A percentile compares a stretch with the other conserved stretches of the same genome.
These are phyloP conservation scores for Toxonevra muliebris DNA, from an alignment of 2,888 invertebrate species.

Conservation along the genomic window DNA sequence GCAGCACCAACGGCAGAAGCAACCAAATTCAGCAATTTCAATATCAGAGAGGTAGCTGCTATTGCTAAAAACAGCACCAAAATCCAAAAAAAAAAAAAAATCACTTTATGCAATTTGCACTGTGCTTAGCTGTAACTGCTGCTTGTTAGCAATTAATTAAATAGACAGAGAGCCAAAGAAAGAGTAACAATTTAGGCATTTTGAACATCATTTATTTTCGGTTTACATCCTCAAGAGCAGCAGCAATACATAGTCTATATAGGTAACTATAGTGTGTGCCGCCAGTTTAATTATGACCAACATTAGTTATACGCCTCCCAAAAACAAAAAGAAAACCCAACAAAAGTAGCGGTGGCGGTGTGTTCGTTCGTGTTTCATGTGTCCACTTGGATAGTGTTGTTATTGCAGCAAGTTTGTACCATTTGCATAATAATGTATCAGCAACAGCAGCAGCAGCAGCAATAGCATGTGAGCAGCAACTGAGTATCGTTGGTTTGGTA, in stretches of 20 bases:
- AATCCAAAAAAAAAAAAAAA: constrained; percentile 41
- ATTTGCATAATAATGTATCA: constrained; percentile 35
- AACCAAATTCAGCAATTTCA: not conserved
- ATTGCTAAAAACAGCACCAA: not conserved
- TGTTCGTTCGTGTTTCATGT: not conserved
- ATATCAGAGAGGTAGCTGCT: too few relatives aligned
- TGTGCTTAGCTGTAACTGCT: constrained; percentile 37
- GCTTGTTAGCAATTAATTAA: constrained; percentile 39
- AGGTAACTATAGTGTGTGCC: constrained; percentile 1
- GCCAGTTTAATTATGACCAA: constrained; percentile 12
- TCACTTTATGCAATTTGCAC: constrained; percentile 47
- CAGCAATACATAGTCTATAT: not conserved
- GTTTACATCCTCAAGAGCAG: constrained; percentile 14
- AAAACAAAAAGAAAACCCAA: not conserved
- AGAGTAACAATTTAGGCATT: constrained; percentile 27
- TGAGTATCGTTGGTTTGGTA: constrained; percentile 1
- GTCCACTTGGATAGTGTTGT: not conserved
- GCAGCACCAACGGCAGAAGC: not conserved
- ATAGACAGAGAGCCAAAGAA: constrained; percentile 18
- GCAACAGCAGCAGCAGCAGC: not conserved
- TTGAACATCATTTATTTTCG: constrained; percentile 33
- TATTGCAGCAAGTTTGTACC: not conserved
- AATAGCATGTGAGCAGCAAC: too few relatives aligned
- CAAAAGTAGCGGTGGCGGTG: not conserved
- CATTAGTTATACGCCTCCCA: constrained; percentile 22